Evolutionary conservation across 2,888 invertebrate genomes (phyloP).

Genomic region (Troilus luridus): DNA sequence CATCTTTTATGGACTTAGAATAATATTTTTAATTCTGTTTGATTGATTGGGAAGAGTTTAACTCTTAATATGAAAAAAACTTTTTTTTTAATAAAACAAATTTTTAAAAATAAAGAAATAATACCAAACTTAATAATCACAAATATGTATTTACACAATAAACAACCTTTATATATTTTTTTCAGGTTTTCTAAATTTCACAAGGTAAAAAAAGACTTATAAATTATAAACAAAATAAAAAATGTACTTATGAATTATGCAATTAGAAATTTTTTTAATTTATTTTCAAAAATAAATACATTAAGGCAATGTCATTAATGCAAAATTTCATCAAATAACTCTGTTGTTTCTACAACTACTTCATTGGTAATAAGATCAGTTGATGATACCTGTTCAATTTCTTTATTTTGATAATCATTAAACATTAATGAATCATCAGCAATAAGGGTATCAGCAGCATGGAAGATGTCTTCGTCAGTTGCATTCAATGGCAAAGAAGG

Average conservation of each 20-base stretch:
- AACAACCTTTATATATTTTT: not conserved
- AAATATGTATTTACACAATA: not conserved
- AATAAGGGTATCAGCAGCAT: slow-evolving; percentile 64
- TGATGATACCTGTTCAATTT: slow-evolving; percentile 60
- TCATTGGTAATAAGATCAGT: slow-evolving; percentile 62
- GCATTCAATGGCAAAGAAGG: slow-evolving; percentile 63
- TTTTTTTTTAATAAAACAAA: not conserved
- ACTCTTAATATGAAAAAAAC: not conserved
- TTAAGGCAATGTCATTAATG: slow-evolving; percentile 21
- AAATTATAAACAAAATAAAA: slow-evolving; percentile 21
- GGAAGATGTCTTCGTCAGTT: slow-evolving; percentile 64
- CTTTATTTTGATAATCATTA: slow-evolving; percentile 62
- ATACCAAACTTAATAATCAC: not conserved
- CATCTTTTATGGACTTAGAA: not conserved
- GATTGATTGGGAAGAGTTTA: not conserved
- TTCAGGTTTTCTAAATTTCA: not conserved
- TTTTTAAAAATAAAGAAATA: not conserved
- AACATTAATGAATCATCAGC: slow-evolving; percentile 63
- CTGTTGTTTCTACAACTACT: slow-evolving; percentile 64
- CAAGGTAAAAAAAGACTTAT: not conserved
- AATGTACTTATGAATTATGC: not conserved
- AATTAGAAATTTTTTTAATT: no score
- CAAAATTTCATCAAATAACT: slow-evolving; percentile 63
- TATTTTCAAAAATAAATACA: not conserved
- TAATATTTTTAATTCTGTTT: not conserved